Conservation (phyloP, 2,888 invertebrate genomes). For the Euproctis similis region DNA sequence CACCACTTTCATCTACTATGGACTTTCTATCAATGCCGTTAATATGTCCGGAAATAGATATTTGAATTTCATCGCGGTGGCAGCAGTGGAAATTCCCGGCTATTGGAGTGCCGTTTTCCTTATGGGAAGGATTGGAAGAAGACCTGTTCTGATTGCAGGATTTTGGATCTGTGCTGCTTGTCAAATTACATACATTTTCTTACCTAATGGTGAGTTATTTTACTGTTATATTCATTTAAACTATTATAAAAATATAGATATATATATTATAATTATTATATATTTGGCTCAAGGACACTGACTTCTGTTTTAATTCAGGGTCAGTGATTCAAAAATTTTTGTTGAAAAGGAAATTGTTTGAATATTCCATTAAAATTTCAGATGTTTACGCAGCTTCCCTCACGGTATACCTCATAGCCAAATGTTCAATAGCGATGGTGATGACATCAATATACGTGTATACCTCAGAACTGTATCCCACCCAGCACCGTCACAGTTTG, state of each 20-base stretch:
- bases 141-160: constrained; percentile 71
- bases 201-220: constrained; percentile 55
- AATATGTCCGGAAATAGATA: constrained; percentile 79
- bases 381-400: constrained; percentile 29
- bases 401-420: constrained; percentile 70
- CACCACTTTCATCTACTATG: constrained; percentile 80
- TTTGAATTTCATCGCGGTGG: constrained; percentile 78
- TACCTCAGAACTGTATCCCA: constrained; percentile 78
- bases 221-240: too few species aligned
- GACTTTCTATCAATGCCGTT: constrained; percentile 79
- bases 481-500: constrained; percentile 73
- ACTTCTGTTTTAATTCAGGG: too few species aligned
- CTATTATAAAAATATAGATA: too few species aligned
- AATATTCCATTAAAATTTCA: too few species aligned
- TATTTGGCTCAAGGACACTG: too few species aligned
- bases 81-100: constrained; percentile 81
- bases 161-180: constrained; percentile 76
- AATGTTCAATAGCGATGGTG: constrained; percentile 75
- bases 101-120: constrained; percentile 76
- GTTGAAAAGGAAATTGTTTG: too few species aligned
- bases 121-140: constrained; percentile 77
- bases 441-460: constrained; percentile 75
- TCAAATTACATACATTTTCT: constrained; percentile 72
- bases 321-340: too few species aligned
- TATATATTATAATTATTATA: too few species aligned